A percentile compares a stretch with the other conserved stretches of the same genome.
Conservation (phyloP, 2,797 vertebrate genomes). For the Catharus ustulatus region DNA sequence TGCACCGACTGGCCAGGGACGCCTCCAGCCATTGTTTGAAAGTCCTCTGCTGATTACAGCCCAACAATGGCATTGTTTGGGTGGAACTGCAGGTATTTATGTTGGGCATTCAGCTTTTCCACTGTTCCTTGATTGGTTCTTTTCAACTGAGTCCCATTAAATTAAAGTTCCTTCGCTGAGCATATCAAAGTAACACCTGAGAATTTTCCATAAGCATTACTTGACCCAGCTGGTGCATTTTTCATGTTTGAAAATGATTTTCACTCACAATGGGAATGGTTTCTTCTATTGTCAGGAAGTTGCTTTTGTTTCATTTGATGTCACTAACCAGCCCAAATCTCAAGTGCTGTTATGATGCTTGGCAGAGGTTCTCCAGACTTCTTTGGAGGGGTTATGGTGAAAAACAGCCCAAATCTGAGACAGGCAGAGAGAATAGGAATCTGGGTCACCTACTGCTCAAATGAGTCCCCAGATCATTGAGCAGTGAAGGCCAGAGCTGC, state of each 20-base stretch:
- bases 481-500: background rate
- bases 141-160: slow-evolving; percentile 37
- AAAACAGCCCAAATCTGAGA: background rate
- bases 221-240: slow-evolving; percentile 40
- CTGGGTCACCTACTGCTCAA: background rate
- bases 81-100: slow-evolving; percentile 30
- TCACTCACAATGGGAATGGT: background rate
- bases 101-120: slow-evolving; percentile 21
- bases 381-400: background rate
- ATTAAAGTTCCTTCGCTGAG: background rate
- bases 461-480: background rate
- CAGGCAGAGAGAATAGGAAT: background rate
- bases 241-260: slow-evolving; percentile 32
- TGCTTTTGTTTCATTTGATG: slow-evolving; percentile 29
- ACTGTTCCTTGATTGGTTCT: slow-evolving; percentile 33
- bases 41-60: slow-evolving; percentile 27
- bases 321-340: background rate
- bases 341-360: background rate
- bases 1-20: background rate
- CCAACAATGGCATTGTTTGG: slow-evolving; percentile 35
- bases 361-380: background rate
- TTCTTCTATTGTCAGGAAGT: slow-evolving; percentile 19
- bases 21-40: background rate
- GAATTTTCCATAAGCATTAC: slow-evolving; percentile 46
- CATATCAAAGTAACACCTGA: slow-evolving; percentile 21